Evolutionary conservation across 2,888 invertebrate species (phyloP), one percentile per base, ranked within the genome.

Genomic region (Coelinius sp.): DNA sequence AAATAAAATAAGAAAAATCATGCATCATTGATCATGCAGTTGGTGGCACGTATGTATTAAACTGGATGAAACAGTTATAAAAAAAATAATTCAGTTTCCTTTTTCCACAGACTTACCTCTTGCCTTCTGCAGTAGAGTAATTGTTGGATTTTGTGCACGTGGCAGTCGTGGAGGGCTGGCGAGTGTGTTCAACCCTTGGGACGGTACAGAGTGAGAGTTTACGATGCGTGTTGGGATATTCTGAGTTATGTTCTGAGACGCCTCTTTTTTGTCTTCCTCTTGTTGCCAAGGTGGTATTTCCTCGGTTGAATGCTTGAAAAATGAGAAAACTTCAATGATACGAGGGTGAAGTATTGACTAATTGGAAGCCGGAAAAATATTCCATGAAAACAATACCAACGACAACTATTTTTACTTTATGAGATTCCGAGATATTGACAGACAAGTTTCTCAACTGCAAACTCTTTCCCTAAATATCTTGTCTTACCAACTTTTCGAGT

Each of bases 121-220:
- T 70, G 95, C 95, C 89, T 95, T 96, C 89, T 96, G 95, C 73
- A 96, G 90, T 46, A 96, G 89, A 0, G 95, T 96, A 80, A 96
- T 94, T 5, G 95, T 95, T 0, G 96, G 95, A 88, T 95, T 96
- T 88, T 95, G 95, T 1, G 94, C 94, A 80, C 92, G 91, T 2
- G 96, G 96, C 79, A 95, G 89, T 78, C 89, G 87, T 17, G 89
- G 85, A 10, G 88, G 80, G 49, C 79, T 79, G 70, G 88, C 86
- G 73, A 89, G 88, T 17, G 87, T 86, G 79, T 86, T 88, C 80
- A 90, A 88, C 76, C 92, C 93, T 63, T 92, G 90, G 46, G 90
- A 90, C 0, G 93, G 93, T 1, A 92, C 92, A 69, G 93, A 93
- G 77, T 91, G 92, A 68, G 87, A 87, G 79, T 87, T 87, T 71